Evolutionary conservation across 2,888 invertebrate genomes (phyloP).

Genomic region (Spilarctia lutea): DNA sequence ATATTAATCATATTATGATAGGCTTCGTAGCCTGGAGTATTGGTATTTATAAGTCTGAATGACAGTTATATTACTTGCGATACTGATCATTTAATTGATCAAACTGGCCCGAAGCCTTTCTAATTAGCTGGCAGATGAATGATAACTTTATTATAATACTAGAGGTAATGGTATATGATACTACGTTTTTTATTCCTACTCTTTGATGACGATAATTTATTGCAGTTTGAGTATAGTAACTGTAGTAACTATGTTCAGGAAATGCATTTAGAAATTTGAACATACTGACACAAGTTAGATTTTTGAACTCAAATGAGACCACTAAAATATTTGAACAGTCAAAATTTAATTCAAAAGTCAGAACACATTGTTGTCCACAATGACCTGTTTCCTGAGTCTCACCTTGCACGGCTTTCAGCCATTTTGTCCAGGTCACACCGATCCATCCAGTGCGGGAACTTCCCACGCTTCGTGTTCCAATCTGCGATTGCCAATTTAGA

Average conservation of each 20-base stretch:
- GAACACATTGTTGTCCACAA: background rate
- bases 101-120: slow-evolving; percentile 24
- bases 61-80: slow-evolving; percentile 29
- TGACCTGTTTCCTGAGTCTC: background rate
- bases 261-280: background rate
- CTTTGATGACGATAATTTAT: slow-evolving; percentile 6
- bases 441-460: background rate
- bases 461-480: background rate
- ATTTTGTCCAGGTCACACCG: background rate
- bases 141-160: slow-evolving; percentile 22
- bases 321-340: background rate
- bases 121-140: slow-evolving; percentile 27
- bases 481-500: background rate
- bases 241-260: background rate
- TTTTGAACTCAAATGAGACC: background rate
- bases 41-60: slow-evolving; percentile 24
- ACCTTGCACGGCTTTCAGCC: background rate
- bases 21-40: slow-evolving; percentile 3
- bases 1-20: slow-evolving; percentile 13
- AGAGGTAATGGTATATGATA: slow-evolving; percentile 18
- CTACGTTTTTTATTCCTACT: background rate
- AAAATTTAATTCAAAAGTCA: background rate
- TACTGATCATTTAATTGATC: slow-evolving; percentile 30
- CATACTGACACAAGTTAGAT: background rate
- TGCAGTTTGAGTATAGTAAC: background rate